Percentiles rank a stretch among this genome's conserved stretches.
Evolutionary conservation across 2,113 vertebrate species (phyloP).

Genomic region (Cyanistes caeruleus): DNA sequence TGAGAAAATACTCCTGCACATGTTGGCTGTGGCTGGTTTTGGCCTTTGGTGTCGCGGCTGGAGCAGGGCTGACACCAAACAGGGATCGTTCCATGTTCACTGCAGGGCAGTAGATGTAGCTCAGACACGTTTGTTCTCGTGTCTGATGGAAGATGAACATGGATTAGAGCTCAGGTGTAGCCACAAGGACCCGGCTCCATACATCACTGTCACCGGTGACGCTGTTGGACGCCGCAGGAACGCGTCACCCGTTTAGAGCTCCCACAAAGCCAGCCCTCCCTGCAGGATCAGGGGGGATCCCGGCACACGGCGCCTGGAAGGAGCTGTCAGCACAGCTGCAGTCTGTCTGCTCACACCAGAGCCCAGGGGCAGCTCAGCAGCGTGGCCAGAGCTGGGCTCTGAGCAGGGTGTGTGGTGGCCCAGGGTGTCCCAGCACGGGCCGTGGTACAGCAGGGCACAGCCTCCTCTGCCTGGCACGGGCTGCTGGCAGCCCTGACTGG

Average conservation of each 20-base stretch:
- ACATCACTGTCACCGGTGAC: background rate
- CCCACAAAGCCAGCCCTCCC: background rate
- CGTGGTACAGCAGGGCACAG: background rate
- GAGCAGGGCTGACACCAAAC: background rate
- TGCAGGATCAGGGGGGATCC: too few species aligned
- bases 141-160: background rate
- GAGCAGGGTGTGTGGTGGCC: rapidly evolving
- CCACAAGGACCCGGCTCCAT: background rate
- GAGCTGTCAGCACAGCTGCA: background rate
- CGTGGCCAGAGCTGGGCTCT: background rate
- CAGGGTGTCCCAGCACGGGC: rapidly evolving
- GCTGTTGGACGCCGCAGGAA: background rate
- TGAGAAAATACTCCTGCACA: background rate
- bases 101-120: background rate
- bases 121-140: background rate
- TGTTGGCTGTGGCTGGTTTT: background rate
- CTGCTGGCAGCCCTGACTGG: background rate
- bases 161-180: background rate
- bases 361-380: background rate
- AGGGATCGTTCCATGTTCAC: rapidly evolving
- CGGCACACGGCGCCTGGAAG: rapidly evolving
- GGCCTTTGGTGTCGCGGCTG: background rate
- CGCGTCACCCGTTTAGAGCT: background rate
- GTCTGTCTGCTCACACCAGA: background rate
- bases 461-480: background rate